Base-by-base conservation (phyloP, 2,888 invertebrate species). In the Drosophila austrosaltans region DNA sequence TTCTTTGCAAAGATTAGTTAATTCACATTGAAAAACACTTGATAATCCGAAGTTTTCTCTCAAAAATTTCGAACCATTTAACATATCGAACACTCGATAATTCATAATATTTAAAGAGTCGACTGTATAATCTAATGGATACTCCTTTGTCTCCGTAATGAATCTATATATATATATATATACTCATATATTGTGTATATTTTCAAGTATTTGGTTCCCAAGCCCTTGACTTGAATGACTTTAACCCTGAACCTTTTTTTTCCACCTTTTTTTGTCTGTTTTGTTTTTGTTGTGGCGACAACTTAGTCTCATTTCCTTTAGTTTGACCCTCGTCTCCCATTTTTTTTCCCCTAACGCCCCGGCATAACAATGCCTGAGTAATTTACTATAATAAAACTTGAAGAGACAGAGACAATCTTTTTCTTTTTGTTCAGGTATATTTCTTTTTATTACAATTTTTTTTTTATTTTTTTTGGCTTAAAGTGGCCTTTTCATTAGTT, bases 231-330 rank as follows among this genome's bases (percentile, higher is more conserved):
- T 48, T 16, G 48, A 48, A 48, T 48, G 48, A 25, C 48, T 48
- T 48, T 48, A 48, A 48, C 48, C 48, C 48, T 48, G 48, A 48
- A 48, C 48, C 44, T 30, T 48, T 25, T 48, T 48, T 48, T 48
- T 48, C 10, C 48, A 48, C 22, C 48, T 25, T 25, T 48, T 48
- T 48, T 12, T 10, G 48, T 12, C 0, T 22, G 2, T 5, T 48
- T 5, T 12, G 12, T 5, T 40, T 42, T 20, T 7, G 20, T 20
- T 10, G 22, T 48, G 10, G 22, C 48, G 48, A 12, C 48, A 48
- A 48, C 22, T 48, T 16, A 48, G 48, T 25, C 25, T 48, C 48
- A 48, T 48, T 25, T 48, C 22, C 48, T 25, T 25, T 25, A 48
- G 12, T 48, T 48, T 48, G 48, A 48, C 48, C 48, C 48, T 25